phyloP scores from a whole-genome alignment of 37 sponge, comb jelly and placozoan genomes.

The Agelas oroides region DNA sequence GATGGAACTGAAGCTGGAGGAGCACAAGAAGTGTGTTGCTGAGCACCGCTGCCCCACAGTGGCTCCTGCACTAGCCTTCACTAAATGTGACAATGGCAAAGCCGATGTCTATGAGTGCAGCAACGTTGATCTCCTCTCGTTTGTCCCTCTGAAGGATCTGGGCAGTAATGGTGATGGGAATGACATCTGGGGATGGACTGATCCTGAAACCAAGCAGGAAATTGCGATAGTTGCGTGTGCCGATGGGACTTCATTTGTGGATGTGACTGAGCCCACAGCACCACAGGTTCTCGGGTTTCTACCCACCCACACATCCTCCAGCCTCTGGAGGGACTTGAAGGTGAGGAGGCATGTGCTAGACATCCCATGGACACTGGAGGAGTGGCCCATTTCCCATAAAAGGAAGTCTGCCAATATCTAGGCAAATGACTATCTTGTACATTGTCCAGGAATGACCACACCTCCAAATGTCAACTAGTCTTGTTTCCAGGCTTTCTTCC shows the following conservation, averaged over 20 bases:
- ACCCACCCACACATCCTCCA: slow-evolving; percentile 58
- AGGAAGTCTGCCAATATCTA: too few species aligned
- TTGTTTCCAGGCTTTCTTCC: too few species aligned
- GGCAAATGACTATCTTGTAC: not conserved
- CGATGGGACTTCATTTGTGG: slow-evolving; percentile 83
- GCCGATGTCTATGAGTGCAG: slow-evolving; percentile 74
- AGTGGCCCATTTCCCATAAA: too few species aligned
- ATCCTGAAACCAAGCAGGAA: slow-evolving; percentile 62
- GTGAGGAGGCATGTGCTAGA: too few species aligned
- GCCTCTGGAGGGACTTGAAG: slow-evolving; percentile 77
- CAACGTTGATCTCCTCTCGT: slow-evolving; percentile 72
- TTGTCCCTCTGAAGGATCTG: slow-evolving; percentile 53
- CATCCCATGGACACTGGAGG: too few species aligned
- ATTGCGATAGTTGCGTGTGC: slow-evolving; percentile 69
- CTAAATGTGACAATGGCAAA: slow-evolving; percentile 48
- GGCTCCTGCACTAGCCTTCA: not conserved
- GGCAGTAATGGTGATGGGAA: slow-evolving; percentile 62
- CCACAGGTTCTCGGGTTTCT: slow-evolving; percentile 68
- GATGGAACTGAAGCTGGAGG: slow-evolving; percentile 61
- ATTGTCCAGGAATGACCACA: too few species aligned
- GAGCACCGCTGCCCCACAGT: slow-evolving; percentile 45
- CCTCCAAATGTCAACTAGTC: too few species aligned
- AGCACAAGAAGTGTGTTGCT: slow-evolving; percentile 36
- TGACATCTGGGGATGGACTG: slow-evolving; percentile 89
- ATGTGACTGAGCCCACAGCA: slow-evolving; percentile 63